These are phyloP conservation scores for Drosophila parvula DNA, from an alignment of 1,140 invertebrate species.

Conservation along the genomic window DNA sequence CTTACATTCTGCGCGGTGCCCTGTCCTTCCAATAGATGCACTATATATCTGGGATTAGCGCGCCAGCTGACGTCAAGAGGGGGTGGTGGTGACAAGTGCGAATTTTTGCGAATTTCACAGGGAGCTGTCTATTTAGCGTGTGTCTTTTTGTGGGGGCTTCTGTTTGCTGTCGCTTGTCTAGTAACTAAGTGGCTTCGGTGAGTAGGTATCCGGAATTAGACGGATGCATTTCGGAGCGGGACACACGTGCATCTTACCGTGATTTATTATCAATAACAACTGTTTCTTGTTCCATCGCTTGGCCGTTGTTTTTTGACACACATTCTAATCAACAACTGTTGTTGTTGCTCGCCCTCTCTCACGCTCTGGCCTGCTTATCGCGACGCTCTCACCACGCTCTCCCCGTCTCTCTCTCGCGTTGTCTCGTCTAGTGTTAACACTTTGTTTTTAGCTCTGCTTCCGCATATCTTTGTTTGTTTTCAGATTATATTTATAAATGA, in stretches of 20 bases:
- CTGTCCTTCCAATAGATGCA: constrained; percentile 21
- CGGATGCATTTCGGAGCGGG: not conserved
- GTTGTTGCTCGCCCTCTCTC: constrained; percentile 8
- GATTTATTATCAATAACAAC: constrained; percentile 33
- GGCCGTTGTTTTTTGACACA: constrained; percentile 62
- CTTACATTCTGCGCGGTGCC: constrained; percentile 56
- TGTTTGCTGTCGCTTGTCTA: constrained; percentile 11
- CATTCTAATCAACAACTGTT: constrained; percentile 64
- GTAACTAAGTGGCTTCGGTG: constrained; percentile 18
- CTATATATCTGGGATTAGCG: constrained; percentile 29
- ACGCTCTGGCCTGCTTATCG: constrained; percentile 9
- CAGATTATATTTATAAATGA: constrained; percentile 7
- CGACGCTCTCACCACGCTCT: constrained; percentile 3
- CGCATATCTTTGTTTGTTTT: constrained; percentile 35
- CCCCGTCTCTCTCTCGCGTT: constrained; percentile 17
- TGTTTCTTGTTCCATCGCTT: constrained; percentile 15
- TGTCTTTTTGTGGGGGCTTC: constrained; percentile 4
- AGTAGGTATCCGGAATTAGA: constrained; percentile 28
- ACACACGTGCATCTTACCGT: constrained; percentile 35
- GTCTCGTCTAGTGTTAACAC: constrained; percentile 23
- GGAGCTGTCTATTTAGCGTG: constrained; percentile 33
- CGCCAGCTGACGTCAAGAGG: constrained; percentile 6
- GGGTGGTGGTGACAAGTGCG: constrained; percentile 44
- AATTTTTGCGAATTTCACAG: constrained; percentile 41
- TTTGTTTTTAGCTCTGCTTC: constrained; percentile 28